phyloP scores from a whole-genome alignment of 1,140 invertebrate genomes.

The Drosophila sp. region DNA sequence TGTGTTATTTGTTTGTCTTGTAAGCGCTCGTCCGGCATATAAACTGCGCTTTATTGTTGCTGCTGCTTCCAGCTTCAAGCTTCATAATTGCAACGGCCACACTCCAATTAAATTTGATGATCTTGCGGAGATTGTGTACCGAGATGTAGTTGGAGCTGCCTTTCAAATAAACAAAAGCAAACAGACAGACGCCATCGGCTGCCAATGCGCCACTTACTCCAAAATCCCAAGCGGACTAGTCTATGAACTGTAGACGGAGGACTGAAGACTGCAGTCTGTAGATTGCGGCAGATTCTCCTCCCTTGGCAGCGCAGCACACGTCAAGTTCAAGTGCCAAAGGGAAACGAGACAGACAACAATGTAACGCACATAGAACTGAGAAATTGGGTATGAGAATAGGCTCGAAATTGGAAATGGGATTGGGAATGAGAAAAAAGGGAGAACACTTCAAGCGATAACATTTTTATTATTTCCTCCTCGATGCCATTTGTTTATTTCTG shows the following conservation, averaged over 20 bases:
- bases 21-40: conserved; percentile 51
- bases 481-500: conserved; percentile 22
- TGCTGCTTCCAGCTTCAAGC: conserved; percentile 40
- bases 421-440: conserved; percentile 12
- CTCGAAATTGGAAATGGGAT: conserved; percentile 17
- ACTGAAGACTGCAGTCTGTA: conserved; percentile 3
- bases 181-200: conserved; percentile 43
- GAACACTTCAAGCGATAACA: conserved; percentile 66
- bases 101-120: conserved; percentile 83
- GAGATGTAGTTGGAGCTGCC: conserved; percentile 49
- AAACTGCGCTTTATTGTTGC: conserved; percentile 68
- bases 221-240: conserved; percentile 4
- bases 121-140: conserved; percentile 76
- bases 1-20: conserved; percentile 45
- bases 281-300: conserved; percentile 10
- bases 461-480: conserved; percentile 77
- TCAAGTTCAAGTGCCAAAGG: conserved; percentile 80
- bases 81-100: conserved; percentile 79
- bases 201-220: conserved; percentile 4
- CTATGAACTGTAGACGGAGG: background rate
- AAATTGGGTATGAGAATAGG: background rate
- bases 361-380: background rate
- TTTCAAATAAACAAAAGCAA: conserved; percentile 74
- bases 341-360: conserved; percentile 63
- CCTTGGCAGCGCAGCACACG: conserved; percentile 57